Conservation (phyloP, 2,888 invertebrate genomes). For the Steinernema scapterisci region DNA sequence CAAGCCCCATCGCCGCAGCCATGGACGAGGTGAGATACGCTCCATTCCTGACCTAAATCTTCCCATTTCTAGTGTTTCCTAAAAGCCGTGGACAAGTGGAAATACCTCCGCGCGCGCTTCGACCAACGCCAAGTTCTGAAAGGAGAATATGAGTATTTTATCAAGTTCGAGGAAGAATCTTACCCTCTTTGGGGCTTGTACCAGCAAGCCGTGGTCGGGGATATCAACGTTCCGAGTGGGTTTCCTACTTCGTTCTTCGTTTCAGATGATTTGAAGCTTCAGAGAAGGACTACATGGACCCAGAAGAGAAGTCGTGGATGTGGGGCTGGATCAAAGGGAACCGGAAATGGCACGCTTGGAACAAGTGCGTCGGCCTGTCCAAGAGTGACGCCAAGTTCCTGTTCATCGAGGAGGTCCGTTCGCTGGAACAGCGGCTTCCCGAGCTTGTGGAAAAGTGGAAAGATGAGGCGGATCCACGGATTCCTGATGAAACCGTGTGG, state of each 20-base stretch:
- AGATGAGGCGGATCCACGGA: conserved; percentile 36
- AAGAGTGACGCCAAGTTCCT: conserved; percentile 34
- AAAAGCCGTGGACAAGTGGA: neutral
- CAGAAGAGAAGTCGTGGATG: conserved; percentile 57
- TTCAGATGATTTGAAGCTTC: neutral
- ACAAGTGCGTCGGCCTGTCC: conserved; percentile 39
- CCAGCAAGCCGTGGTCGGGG: conserved; percentile 53
- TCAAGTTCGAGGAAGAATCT: conserved; percentile 52
- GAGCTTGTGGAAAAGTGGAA: conserved; percentile 37
- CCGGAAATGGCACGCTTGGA: conserved; percentile 60
- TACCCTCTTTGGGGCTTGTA: conserved; percentile 52
- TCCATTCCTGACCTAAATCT: neutral
- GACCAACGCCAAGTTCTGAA: conserved; percentile 27
- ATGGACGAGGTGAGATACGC: neutral
- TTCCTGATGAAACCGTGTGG: conserved; percentile 16
- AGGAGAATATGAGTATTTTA: conserved; percentile 47
- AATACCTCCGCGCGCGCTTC: conserved; percentile 14
- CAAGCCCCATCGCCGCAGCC: neutral
- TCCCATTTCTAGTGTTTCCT: neutral
- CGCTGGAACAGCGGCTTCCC: conserved; percentile 32
- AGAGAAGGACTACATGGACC: conserved; percentile 57
- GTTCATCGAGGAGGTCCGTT: conserved; percentile 36
- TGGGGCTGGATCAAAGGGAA: conserved; percentile 60
- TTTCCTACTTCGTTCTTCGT: neutral
- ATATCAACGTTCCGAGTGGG: conserved; percentile 56